phyloP scores from a whole-genome alignment of 2,888 invertebrate genomes.

The Sminthurides aquaticus region DNA sequence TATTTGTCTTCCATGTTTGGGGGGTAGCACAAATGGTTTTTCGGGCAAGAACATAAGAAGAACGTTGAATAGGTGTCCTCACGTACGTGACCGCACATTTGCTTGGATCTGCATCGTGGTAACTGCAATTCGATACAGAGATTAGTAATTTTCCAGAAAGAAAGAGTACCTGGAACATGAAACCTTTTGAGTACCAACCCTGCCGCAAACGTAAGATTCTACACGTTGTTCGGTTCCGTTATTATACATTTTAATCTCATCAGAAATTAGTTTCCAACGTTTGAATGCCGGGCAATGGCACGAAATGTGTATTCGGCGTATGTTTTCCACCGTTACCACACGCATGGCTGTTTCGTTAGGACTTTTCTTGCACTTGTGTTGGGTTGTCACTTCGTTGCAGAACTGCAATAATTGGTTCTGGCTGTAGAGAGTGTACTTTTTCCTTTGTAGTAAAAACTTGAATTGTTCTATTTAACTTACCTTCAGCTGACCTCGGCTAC shows the following conservation, averaged over 20 bases:
- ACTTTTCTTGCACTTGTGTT: constrained; percentile 18
- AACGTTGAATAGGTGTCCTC: constrained; percentile 55
- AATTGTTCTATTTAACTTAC: constrained; percentile 46
- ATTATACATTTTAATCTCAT: constrained; percentile 14
- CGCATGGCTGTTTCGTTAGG: constrained; percentile 13
- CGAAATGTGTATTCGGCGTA: neutral
- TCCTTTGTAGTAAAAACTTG: neutral
- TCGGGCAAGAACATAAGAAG: constrained; percentile 58
- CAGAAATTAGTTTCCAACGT: constrained; percentile 9
- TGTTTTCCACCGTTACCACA: constrained; percentile 6
- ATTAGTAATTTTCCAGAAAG: neutral
- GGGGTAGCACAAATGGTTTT: constrained; percentile 52
- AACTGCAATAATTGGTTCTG: constrained; percentile 10
- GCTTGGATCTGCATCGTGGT: constrained; percentile 51
- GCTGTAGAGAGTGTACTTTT: no score
- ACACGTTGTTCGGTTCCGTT: constrained; percentile 44
- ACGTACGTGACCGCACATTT: constrained; percentile 58
- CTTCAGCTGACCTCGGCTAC: constrained; percentile 57
- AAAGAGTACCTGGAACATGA: neutral
- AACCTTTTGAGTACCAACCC: constrained; percentile 20
- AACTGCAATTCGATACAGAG: no score
- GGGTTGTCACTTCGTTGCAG: constrained; percentile 17
- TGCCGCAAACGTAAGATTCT: constrained; percentile 49
- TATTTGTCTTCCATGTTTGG: constrained; percentile 11
- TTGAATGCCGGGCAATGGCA: constrained; percentile 22